Base-by-base conservation (phyloP, 2,113 vertebrate species). In the Anhinga anhinga region DNA sequence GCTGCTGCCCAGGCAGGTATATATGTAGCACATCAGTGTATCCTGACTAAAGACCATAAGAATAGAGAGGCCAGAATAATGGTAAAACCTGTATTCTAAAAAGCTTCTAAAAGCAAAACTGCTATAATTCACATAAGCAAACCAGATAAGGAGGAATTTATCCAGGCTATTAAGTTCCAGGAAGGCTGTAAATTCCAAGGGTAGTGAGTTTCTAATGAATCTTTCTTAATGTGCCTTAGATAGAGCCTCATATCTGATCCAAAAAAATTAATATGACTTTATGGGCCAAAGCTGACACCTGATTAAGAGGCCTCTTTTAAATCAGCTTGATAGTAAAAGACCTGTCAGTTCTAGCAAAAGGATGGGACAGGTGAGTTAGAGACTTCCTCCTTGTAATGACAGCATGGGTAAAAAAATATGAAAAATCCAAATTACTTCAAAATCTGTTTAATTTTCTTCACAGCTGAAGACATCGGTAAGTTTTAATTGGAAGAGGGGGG, bases 181-280 rank as follows among this genome's bases (percentile, higher is more conserved):
- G 70, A 95, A 96, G 73, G 94, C 81, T 95, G 86, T 95, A 97
- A 95, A 97, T 97, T 97, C 96, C 86, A 88, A 70, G 15, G 62
- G 44, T 94, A 88, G 93, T 90, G 95, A 96, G 89, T 94, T 97
- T 27, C 93, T 96, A 96, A 97, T 96, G 93, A 94, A 91, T 96
- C 94, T 97, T 94, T 70, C 94, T 70, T 95, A 97, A 95, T 87
- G 78, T 91, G 88, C 70, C 58, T 95, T 55, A 91, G 93, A 94
- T 79, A 77, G 95, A 96, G 86, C 81, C 73, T 96, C 88, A 66
- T 95, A 95, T 77, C 93, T 91, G 93, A 97, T 95, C 93, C 95
- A 89, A 96, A 97, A 40, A 95, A 91, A 95, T 97, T 96, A 94
- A 97, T 96, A 96, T 89, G 93, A 94, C 93, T 97, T 96, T 96